Conservation (phyloP, 2,888 invertebrate species). For the Apamea anceps region DNA sequence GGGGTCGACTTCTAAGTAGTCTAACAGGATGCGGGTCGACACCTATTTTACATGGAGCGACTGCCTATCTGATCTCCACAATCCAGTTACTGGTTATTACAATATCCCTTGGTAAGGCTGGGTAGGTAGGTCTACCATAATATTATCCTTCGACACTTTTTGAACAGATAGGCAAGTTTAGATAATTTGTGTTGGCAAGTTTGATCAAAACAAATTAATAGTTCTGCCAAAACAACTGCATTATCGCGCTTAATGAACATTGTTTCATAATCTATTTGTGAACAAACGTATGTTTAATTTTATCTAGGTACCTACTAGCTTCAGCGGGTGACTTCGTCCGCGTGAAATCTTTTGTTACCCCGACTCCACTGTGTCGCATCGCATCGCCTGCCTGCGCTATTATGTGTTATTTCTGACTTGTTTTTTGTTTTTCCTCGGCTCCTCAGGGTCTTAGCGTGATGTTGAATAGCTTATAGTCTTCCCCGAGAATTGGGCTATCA, state of each 20-base stretch:
- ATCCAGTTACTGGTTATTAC: background rate
- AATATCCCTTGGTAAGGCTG: background rate
- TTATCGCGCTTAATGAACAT: slow-evolving; percentile 3
- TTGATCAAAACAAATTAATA: background rate
- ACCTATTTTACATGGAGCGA: background rate
- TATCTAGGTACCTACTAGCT: slow-evolving; percentile 7
- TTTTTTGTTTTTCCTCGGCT: no score
- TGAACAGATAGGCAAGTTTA: background rate
- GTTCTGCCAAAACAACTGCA: slow-evolving; percentile 22
- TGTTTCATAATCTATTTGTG: slow-evolving; percentile 22
- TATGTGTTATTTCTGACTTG: no score
- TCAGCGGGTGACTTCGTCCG: no score
- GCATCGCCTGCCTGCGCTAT: no score
- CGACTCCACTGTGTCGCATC: background rate
- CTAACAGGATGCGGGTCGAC: background rate
- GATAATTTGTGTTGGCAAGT: background rate
- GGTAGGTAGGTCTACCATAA: no score
- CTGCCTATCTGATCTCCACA: background rate
- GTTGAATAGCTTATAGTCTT: no score
- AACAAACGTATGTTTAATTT: slow-evolving; percentile 26
- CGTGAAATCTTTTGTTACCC: background rate
- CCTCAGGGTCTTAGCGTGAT: no score
- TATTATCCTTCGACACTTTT: background rate
- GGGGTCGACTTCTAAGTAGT: background rate
- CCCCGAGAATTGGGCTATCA: no score